Base-by-base conservation (phyloP, 2,113 vertebrate species). In the Hucho hucho region DNA sequence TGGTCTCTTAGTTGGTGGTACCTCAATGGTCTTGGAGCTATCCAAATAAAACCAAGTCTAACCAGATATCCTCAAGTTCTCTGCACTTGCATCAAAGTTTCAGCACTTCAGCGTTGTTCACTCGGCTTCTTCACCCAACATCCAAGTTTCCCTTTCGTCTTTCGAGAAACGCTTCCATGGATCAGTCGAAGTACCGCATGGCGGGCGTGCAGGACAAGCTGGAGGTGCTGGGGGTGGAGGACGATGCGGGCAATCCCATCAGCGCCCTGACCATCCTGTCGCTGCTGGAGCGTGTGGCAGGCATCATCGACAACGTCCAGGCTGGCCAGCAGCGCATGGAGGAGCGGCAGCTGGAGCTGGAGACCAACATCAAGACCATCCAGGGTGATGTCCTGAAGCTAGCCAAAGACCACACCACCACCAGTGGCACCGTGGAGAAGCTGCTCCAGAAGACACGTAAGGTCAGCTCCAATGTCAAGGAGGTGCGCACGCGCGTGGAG, bases 311-410 rank as follows among this genome's bases (percentile, higher is more conserved):
- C 86, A 95, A 93, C 0, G 96, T 99, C 61, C 97, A 98, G 90
- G 94, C 94, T 0, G 94, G 96, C 86, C 98, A 99, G 90, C 96
- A 95, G 58, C 95, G 97, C 74, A 98, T 98, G 88, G 96, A 98
- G 67, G 96, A 98, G 81, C 93, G 94, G 29, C 98, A 99, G 75
- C 88, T 94, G 88, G 94, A 94, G 37, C 96, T 98, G 90, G 97
- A 95, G 85, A 92, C 90, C 2, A 93, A 94, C 75, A 93, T 98
- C 84, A 95, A 95, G 75, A 94, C 89, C 20, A 94, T 98, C 80
- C 98, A 98, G 91, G 96, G 96, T 0, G 96, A 98, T 73, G 89
- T 98, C 3, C 72, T 97, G 63, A 98, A 98, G 90, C 93, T 98
- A 64, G 92, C 95, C 28, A 96, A 96, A 83, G 93, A 97, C 76